Percentiles rank a stretch among this genome's conserved stretches.
phyloP scores from a whole-genome alignment of 2,797 vertebrate species.

The Acomys russatus region DNA sequence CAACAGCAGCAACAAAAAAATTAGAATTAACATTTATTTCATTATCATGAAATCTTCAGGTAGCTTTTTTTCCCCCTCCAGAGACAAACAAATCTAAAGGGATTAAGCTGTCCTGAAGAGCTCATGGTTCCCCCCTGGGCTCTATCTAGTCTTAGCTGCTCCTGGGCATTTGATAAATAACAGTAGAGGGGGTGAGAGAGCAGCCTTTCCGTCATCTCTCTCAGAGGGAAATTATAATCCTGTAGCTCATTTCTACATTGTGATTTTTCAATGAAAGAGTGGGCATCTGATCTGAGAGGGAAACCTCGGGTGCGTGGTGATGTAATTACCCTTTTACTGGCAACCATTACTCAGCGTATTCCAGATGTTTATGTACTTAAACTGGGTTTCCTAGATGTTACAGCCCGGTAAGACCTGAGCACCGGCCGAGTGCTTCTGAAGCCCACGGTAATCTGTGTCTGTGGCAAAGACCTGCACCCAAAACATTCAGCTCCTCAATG shows the following conservation, averaged over 20 bases:
- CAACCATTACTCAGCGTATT: background rate
- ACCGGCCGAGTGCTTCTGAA: background rate
- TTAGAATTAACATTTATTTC: background rate
- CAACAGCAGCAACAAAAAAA: background rate
- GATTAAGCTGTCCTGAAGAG: background rate
- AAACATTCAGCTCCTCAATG: background rate
- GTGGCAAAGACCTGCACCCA: background rate
- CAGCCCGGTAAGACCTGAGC: background rate
- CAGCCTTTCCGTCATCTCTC: background rate
- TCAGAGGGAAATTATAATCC: background rate
- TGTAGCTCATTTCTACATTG: background rate
- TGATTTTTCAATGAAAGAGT: background rate
- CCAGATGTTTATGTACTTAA: background rate
- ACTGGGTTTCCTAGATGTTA: background rate
- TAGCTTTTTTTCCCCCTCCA: background rate
- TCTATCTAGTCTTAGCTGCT: too few relatives aligned
- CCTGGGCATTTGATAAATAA: background rate
- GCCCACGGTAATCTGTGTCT: background rate
- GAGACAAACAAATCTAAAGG: background rate
- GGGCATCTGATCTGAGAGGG: background rate
- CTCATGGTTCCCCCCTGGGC: background rate
- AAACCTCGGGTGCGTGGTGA: background rate
- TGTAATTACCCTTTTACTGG: background rate
- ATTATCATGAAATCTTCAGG: constrained; percentile 35
- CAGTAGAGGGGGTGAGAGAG: background rate